Evolutionary conservation across 2,888 invertebrate species (phyloP), one percentile per base, ranked within the genome.

Genomic region (Creontiades dilutus): DNA sequence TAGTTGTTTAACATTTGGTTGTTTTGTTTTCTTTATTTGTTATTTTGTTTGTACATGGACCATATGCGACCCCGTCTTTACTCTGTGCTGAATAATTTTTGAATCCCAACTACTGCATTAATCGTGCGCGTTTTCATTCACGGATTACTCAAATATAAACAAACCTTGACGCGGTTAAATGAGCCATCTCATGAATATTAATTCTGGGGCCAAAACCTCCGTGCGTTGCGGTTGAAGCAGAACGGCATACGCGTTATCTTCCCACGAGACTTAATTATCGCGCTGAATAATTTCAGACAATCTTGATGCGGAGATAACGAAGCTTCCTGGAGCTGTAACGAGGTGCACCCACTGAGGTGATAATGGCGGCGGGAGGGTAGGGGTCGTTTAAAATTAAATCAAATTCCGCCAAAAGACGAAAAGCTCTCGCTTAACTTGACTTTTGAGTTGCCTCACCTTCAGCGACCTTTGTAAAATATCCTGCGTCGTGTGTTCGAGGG

Each of bases 271-370:
- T 57, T 57, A 57, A 57, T 57, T 57, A 57, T 68, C 68, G 68
- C 11, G 23, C 68, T 68, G 68, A 68, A 68, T 68, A 68, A 68
- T 68, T 68, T 68, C 68, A 23, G 68, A 68, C 68, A 68, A 68
- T 68, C 68, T 68, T 68, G 68, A 68, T 27, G 68, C 68, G 68
- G 68, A 57, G 68, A 68, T 68, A 68, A 68, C 68, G 68, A 68
- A 68, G 23, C 68, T 52, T 13, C 52, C 13, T 52, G 52, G 11
- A 19, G 27, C 23, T 23, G 68, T 68, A 68, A 68, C 68, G 68
- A 68, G 68, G 9, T 68, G 11, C 5, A 11, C 68, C 13, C 27
- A 23, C 27, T 68, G 68, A 19, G n/a, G 27, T 57, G 57, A 57
- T n/a, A n/a, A n/a, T 14, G 19, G 14, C n/a, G 14, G 7, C n/a